A percentile compares a stretch with the other conserved stretches of the same genome.
These are phyloP conservation scores for Cinclus cinclus DNA, from an alignment of 2,113 vertebrate species.

Conservation along the genomic window DNA sequence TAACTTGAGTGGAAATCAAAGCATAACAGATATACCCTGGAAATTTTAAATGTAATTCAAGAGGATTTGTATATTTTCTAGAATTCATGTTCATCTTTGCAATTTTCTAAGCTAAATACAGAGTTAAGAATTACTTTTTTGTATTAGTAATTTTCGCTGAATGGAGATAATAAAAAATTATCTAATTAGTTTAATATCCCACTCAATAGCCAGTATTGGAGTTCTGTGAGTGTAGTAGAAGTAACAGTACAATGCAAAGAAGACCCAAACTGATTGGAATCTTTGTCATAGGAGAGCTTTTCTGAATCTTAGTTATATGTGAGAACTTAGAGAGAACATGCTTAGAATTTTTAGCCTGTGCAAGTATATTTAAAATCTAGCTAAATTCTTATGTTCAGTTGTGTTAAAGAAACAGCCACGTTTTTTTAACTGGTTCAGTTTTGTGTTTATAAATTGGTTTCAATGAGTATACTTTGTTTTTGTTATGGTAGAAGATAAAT, in stretches of 20 bases:
- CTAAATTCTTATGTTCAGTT: neutral
- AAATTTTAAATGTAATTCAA: neutral
- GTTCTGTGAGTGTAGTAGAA: neutral
- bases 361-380: neutral
- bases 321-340: neutral
- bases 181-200: neutral
- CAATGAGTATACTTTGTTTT: neutral
- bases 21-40: neutral
- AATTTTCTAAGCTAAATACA: neutral
- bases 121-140: neutral
- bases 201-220: neutral
- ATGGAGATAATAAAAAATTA: neutral
- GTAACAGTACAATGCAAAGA: neutral
- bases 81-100: neutral
- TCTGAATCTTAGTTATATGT: neutral
- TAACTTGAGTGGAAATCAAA: neutral
- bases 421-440: neutral
- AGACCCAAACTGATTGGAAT: neutral
- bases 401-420: neutral
- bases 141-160: neutral
- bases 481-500: neutral
- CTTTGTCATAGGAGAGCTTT: neutral
- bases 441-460: neutral
- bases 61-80: neutral
- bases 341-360: neutral